phyloP scores from a whole-genome alignment of 2,113 vertebrate species.

The Aptenodytes patagonicus region DNA sequence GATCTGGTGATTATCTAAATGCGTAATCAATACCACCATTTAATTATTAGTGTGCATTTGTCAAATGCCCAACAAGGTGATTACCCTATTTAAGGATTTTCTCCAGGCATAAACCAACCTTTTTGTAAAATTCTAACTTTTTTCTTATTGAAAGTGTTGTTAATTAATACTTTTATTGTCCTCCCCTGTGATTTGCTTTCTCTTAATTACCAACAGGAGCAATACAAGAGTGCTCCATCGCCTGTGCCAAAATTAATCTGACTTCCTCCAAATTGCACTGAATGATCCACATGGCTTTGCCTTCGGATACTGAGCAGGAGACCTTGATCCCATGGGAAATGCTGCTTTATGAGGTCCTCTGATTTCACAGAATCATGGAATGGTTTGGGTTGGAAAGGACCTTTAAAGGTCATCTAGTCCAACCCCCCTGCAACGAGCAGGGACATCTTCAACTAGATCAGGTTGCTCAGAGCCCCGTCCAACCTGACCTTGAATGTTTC shows the following conservation, averaged over 20 bases:
- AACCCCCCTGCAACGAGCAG: not conserved
- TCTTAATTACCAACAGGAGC: constrained; percentile 60
- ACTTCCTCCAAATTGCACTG: not conserved
- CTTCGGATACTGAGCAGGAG: not conserved
- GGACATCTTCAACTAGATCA: not conserved
- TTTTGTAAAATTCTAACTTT: constrained; percentile 32
- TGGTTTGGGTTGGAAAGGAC: not conserved
- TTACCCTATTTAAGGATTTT: constrained; percentile 24
- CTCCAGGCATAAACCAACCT: constrained; percentile 22
- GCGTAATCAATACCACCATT: not conserved
- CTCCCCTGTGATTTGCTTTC: constrained; percentile 31
- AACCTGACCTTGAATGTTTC: not conserved
- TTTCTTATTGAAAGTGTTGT: constrained; percentile 24
- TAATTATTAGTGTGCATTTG: not conserved
- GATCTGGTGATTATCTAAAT: not conserved
- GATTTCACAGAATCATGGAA: not conserved
- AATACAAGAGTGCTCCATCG: not conserved
- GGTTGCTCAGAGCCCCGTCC: not conserved
- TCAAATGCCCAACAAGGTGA: not conserved
- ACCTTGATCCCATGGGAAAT: not conserved
- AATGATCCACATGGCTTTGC: not conserved
- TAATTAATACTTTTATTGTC: constrained; percentile 56
- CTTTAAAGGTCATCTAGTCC: not conserved
- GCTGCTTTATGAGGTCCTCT: not conserved
- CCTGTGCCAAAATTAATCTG: constrained; percentile 18